A percentile compares a stretch with the other conserved stretches of the same genome.
These are phyloP conservation scores for Antechinus flavipes DNA, from an alignment of 2,113 vertebrate genomes.

Conservation along the genomic window DNA sequence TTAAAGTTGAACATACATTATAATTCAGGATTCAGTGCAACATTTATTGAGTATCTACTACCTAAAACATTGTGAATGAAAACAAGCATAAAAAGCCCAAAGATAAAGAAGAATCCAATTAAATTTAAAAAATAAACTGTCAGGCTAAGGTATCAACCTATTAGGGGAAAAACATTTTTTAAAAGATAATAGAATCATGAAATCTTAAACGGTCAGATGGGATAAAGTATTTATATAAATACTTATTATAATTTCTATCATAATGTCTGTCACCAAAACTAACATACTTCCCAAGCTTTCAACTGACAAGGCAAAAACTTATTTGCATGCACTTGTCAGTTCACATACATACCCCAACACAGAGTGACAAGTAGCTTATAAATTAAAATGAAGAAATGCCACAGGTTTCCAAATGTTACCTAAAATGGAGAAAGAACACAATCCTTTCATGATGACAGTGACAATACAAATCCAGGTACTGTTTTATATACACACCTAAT, in stretches of 20 bases:
- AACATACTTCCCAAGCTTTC: constrained; percentile 55
- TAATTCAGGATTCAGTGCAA: not conserved
- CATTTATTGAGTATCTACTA: not conserved
- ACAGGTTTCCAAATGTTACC: constrained; percentile 64
- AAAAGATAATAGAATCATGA: constrained; percentile 7
- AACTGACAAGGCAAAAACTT: constrained; percentile 50
- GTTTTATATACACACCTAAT: constrained; percentile 18
- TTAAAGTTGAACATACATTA: not conserved
- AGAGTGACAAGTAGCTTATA: constrained; percentile 66
- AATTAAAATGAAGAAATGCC: constrained; percentile 71
- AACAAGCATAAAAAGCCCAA: not conserved
- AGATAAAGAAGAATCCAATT: constrained; percentile 14
- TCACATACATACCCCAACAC: not conserved
- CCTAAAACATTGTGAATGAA: not conserved
- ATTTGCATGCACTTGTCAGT: not conserved
- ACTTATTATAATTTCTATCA: constrained; percentile 3
- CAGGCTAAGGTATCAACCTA: not conserved
- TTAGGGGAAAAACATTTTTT: constrained; percentile 2
- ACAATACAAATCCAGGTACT: constrained; percentile 21
- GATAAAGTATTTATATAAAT: not conserved
- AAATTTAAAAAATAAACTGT: not conserved
- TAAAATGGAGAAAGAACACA: constrained; percentile 62
- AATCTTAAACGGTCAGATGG: not conserved
- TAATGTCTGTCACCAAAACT: constrained; percentile 53
- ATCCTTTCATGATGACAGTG: constrained; percentile 43